A percentile compares a stretch with the other conserved stretches of the same genome.
Conservation (phyloP, 1,140 invertebrate genomes). For the Caenorhabditis briggsae region DNA sequence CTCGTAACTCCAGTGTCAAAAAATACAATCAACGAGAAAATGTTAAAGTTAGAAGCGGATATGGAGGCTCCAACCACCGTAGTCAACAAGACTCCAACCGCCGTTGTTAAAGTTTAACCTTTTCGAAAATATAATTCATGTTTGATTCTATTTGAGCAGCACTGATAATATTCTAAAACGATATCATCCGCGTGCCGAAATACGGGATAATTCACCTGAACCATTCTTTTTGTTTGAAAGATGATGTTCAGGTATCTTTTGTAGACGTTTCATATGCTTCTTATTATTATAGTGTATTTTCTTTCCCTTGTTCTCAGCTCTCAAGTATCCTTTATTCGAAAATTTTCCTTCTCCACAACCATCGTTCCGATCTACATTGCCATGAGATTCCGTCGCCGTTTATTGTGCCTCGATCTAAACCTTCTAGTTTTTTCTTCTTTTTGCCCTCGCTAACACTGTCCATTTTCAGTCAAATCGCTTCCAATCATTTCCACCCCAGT, state of each 20-base stretch:
- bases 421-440: conserved; percentile 39
- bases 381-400: conserved; percentile 46
- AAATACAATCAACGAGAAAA: conserved; percentile 49
- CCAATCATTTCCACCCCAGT: conserved; percentile 8
- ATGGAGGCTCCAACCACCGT: conserved; percentile 55
- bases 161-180: conserved; percentile 41
- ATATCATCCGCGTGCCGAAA: conserved; percentile 51
- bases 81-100: conserved; percentile 52
- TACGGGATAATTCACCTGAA: conserved; percentile 26
- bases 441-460: neutral
- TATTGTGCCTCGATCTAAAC: conserved; percentile 37
- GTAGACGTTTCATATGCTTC: neutral
- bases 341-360: neutral
- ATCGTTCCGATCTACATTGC: conserved; percentile 49
- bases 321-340: neutral
- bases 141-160: neutral
- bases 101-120: conserved; percentile 57
- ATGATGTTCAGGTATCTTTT: neutral
- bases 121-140: conserved; percentile 30
- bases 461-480: neutral
- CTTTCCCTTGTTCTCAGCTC: neutral
- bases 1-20: conserved; percentile 4
- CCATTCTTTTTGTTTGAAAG: neutral
- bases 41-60: conserved; percentile 20
- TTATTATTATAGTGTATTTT: neutral